Evolutionary conservation across 2,888 invertebrate species (phyloP).

Genomic region (Drosophila subquinaria): DNA sequence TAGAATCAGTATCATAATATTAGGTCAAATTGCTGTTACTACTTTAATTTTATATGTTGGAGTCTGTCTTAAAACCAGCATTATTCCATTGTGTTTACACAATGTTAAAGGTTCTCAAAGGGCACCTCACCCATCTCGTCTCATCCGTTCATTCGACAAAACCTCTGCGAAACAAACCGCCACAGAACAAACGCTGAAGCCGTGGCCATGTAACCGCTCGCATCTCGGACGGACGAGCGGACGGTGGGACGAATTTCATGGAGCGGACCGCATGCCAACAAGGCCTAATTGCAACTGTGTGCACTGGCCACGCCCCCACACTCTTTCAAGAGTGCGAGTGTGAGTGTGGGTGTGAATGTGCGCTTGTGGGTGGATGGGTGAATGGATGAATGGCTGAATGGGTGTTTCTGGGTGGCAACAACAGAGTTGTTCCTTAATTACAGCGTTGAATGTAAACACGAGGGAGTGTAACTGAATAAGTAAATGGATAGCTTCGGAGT

Average conservation of each 20-base stretch:
- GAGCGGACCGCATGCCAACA: slow-evolving; percentile 49
- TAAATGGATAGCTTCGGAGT: slow-evolving; percentile 19
- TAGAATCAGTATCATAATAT: not conserved
- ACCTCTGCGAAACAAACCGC: slow-evolving; percentile 43
- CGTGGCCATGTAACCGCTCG: slow-evolving; percentile 20
- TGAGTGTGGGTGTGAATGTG: slow-evolving; percentile 23
- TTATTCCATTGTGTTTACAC: slow-evolving; percentile 13
- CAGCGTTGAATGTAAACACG: slow-evolving; percentile 55
- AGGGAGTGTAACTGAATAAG: slow-evolving; percentile 15
- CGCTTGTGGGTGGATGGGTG: slow-evolving; percentile 15
- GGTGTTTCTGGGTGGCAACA: slow-evolving; percentile 14
- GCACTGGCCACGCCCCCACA: slow-evolving; percentile 63
- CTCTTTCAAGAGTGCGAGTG: slow-evolving; percentile 39
- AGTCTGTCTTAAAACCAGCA: slow-evolving; percentile 10
- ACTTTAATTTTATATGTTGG: not conserved
- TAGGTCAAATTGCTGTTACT: not conserved
- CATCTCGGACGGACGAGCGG: slow-evolving; percentile 38
- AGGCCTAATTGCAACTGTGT: slow-evolving; percentile 69
- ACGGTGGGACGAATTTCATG: slow-evolving; percentile 26
- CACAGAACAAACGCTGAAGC: slow-evolving; percentile 38
- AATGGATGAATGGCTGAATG: slow-evolving; percentile 11
- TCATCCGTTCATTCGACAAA: not conserved
- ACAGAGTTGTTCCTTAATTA: slow-evolving; percentile 59
- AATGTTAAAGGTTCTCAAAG: slow-evolving; percentile 2
- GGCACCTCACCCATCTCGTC: not conserved